Percentiles rank a stretch among this genome's conserved stretches.
phyloP scores from a whole-genome alignment of 2,797 vertebrate genomes.

The Liparis tanakae region DNA sequence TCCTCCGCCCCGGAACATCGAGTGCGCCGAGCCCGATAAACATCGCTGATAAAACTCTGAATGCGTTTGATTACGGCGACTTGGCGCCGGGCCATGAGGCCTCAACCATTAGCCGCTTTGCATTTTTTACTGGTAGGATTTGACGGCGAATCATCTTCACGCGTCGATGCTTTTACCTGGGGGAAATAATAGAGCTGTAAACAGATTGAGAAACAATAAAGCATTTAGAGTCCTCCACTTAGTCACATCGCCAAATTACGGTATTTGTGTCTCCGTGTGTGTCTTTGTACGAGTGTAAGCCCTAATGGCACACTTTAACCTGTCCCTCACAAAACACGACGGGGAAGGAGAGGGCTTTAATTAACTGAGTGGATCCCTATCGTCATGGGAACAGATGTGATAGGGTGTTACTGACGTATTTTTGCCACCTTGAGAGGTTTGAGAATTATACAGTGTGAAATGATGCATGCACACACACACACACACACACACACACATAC shows the following conservation, averaged over 20 bases:
- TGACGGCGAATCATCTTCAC: slow-evolving; percentile 24
- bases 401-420: slow-evolving; percentile 53
- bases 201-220: slow-evolving; percentile 24
- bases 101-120: slow-evolving; percentile 39
- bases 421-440: slow-evolving; percentile 55
- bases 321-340: slow-evolving; percentile 44
- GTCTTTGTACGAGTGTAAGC: neutral
- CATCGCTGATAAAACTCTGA: slow-evolving; percentile 60
- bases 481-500: slow-evolving; percentile 1
- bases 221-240: slow-evolving; percentile 37
- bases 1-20: slow-evolving; percentile 62
- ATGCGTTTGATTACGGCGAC: slow-evolving; percentile 54
- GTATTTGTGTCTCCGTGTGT: slow-evolving; percentile 21
- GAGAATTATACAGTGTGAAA: slow-evolving; percentile 53
- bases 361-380: slow-evolving; percentile 61
- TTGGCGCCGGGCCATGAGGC: slow-evolving; percentile 46
- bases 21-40: slow-evolving; percentile 60
- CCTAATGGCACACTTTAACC: slow-evolving; percentile 43
- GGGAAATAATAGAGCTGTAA: slow-evolving; percentile 45
- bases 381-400: slow-evolving; percentile 63
- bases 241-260: slow-evolving; percentile 19
- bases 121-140: slow-evolving; percentile 29
- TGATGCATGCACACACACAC: neutral
- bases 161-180: slow-evolving; percentile 39
- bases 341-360: slow-evolving; percentile 49